Base-by-base conservation (phyloP, 2,113 vertebrate species). In the Rhinoderma darwinii region DNA sequence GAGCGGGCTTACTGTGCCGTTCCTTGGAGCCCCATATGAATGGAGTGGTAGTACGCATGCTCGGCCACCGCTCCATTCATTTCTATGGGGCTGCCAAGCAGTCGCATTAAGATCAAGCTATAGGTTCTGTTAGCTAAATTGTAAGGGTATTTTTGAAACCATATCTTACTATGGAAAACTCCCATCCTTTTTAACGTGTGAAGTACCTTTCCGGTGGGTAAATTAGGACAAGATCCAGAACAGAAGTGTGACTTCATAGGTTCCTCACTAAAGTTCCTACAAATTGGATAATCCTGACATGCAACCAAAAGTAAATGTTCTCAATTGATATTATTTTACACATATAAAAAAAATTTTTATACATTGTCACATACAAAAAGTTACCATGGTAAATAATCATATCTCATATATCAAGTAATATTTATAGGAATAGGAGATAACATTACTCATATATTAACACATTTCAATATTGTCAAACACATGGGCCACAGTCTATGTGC, bases 401-500 rank as follows among this genome's bases (percentile, higher is more conserved):
- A 22, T 22, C 3, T 20, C 10, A 4, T 30, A 32, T 32, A 2
- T 1, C 17, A 15, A 14, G 4, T 1, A 32, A 27, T 5, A 2
- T 10, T 32, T 66, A 15, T 32, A 5, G 63, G 12, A 32, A 15
- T 32, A 32, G 61, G 4, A 20, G 12, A 30, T 66, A 7, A 39
- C 66, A 22, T 9, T 39, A 22, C 20, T 37, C 35, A 20, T 70
- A 37, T 39, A 68, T 47, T 9, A 32, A 51, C 74, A 50, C 25
- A 56, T 25, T 56, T 41, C 32, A 6, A 78, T 35, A 20, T 43
- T 25, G 35, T 8, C 14, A 70, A 66, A 83, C 50, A 75, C 35
- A 84, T 74, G 83, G 70, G n/a, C 50, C 66, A 9, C 50, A 51
- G 32, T 47, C 37, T 37, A 77, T 37, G 37, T 63, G 56, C 30